Evolutionary conservation across 2,113 vertebrate genomes (phyloP).

Genomic region (Festucalex cinctus): DNA sequence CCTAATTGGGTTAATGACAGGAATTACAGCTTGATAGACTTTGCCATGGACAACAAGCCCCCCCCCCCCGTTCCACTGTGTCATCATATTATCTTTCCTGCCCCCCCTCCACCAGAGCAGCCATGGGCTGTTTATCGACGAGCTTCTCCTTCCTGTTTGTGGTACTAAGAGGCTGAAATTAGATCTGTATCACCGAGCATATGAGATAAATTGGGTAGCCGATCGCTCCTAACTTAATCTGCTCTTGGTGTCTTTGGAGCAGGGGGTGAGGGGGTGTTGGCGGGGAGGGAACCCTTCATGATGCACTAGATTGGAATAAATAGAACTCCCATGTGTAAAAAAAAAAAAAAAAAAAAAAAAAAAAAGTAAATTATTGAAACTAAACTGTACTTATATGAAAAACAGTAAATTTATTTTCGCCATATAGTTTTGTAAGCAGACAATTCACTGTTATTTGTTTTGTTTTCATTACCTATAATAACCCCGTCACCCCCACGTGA

Average conservation of each 20-base stretch:
- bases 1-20: constrained; percentile 30
- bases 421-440: neutral
- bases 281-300: constrained; percentile 6
- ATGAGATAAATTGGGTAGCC: constrained; percentile 66
- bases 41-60: constrained; percentile 39
- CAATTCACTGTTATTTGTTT: neutral
- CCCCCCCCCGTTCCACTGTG: constrained; percentile 31
- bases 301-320: constrained; percentile 21
- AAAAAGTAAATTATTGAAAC: neutral
- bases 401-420: too few species aligned
- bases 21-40: constrained; percentile 38
- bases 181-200: constrained; percentile 63
- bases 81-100: constrained; percentile 31
- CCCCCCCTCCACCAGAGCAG: constrained; percentile 29
- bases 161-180: constrained; percentile 70
- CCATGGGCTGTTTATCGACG: constrained; percentile 63
- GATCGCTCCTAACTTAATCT: constrained; percentile 62
- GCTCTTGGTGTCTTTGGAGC: constrained; percentile 26
- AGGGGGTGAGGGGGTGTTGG: neutral
- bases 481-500: constrained; percentile 24
- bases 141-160: constrained; percentile 66
- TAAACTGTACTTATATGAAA: too few species aligned
- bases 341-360: too few species aligned
- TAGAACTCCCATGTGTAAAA: neutral
- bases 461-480: constrained; percentile 15